Percentiles rank a stretch among this genome's conserved stretches.
These are phyloP conservation scores for Dreissena polymorpha DNA, from an alignment of 1,140 invertebrate genomes.

Conservation along the genomic window DNA sequence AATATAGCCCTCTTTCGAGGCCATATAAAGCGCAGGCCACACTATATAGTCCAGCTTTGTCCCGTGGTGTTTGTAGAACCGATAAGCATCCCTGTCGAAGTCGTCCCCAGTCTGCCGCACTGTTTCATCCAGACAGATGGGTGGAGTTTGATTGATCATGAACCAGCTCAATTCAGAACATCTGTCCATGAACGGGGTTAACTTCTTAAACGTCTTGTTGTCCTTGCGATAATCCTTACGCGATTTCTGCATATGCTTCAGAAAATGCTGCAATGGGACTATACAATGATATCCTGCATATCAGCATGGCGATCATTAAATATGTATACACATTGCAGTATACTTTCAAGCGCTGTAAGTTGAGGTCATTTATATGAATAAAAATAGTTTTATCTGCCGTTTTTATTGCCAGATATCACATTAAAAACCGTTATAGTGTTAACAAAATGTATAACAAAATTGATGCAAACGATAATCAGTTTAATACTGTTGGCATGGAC, in stretches of 20 bases:
- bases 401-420: no score
- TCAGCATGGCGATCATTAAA: not conserved
- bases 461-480: no score
- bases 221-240: conserved; percentile 23
- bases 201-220: conserved; percentile 10
- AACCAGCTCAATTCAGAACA: conserved; percentile 46
- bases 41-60: conserved; percentile 40
- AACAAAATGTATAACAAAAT: no score
- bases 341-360: not conserved
- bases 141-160: conserved; percentile 40
- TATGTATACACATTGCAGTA: not conserved
- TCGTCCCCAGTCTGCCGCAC: conserved; percentile 20
- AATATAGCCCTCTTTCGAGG: conserved; percentile 7
- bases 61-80: conserved; percentile 27
- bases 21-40: conserved; percentile 27
- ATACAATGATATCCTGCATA: not conserved
- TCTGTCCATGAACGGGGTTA: conserved; percentile 38
- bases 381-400: no score
- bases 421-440: no score
- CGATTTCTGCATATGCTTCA: conserved; percentile 26
- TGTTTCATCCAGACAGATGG: conserved; percentile 17
- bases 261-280: conserved; percentile 17
- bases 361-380: not conserved
- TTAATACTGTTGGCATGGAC: no score
- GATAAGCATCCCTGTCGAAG: conserved; percentile 35